A percentile compares a stretch with the other conserved stretches of the same genome.
These are phyloP conservation scores for Rhysida immarginata DNA, from an alignment of 1,140 invertebrate species.

Conservation along the genomic window DNA sequence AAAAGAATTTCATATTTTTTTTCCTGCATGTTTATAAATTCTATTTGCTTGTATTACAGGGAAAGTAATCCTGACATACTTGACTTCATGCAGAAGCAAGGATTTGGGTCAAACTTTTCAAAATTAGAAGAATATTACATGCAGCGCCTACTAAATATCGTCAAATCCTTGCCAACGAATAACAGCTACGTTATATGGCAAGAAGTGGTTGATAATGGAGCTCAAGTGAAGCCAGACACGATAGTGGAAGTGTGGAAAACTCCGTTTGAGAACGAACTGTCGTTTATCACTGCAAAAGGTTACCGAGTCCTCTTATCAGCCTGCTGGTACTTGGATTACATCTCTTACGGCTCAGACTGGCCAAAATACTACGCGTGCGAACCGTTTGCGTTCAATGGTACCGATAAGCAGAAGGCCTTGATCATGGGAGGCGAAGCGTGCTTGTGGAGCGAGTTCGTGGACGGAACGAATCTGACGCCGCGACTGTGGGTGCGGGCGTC, in stretches of 20 bases:
- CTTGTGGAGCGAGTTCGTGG: slow-evolving; percentile 79
- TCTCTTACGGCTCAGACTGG: slow-evolving; percentile 58
- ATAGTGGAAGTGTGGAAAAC: slow-evolving; percentile 58
- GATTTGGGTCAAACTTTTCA: slow-evolving; percentile 39
- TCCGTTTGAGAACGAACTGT: background rate
- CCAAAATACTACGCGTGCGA: slow-evolving; percentile 56
- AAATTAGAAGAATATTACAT: slow-evolving; percentile 53
- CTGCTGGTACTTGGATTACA: slow-evolving; percentile 72
- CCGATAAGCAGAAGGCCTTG: slow-evolving; percentile 24
- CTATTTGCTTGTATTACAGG: slow-evolving; percentile 35
- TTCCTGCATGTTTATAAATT: background rate
- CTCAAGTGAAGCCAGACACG: slow-evolving; percentile 42
- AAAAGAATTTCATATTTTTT: background rate
- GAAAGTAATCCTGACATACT: slow-evolving; percentile 53
- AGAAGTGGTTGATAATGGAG: slow-evolving; percentile 72
- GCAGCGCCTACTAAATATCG: slow-evolving; percentile 38
- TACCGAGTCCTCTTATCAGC: slow-evolving; percentile 50
- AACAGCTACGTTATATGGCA: slow-evolving; percentile 66
- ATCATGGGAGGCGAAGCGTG: slow-evolving; percentile 76
- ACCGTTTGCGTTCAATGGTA: slow-evolving; percentile 44
- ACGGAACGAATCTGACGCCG: slow-evolving; percentile 42
- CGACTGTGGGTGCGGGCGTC: slow-evolving; percentile 63
- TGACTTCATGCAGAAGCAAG: slow-evolving; percentile 47
- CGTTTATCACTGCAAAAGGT: slow-evolving; percentile 36
- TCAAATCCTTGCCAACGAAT: slow-evolving; percentile 24